phyloP scores from a whole-genome alignment of 2,113 vertebrate genomes.

The Xenus cinereus region DNA sequence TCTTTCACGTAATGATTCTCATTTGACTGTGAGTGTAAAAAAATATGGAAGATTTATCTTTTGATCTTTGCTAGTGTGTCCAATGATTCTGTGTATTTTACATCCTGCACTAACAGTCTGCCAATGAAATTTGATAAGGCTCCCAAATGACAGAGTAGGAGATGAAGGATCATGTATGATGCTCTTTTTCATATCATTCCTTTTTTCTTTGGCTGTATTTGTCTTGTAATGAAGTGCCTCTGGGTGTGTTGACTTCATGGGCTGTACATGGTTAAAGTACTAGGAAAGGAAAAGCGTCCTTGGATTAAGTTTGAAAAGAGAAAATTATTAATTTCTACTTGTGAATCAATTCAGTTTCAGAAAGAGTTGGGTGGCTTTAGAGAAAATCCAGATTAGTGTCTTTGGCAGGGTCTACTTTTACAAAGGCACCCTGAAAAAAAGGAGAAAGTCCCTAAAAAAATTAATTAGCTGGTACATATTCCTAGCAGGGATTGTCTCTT shows the following conservation, averaged over 20 bases:
- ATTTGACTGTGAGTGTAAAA: neutral
- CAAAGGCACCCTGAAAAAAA: neutral
- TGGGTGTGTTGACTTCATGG: neutral
- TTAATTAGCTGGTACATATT: conserved; percentile 13
- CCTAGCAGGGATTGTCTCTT: neutral
- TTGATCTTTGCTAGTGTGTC: neutral
- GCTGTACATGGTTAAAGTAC: neutral
- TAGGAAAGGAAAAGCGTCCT: neutral
- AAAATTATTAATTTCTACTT: neutral
- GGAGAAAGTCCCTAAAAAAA: conserved; percentile 12
- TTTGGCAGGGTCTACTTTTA: neutral
- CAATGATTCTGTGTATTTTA: neutral
- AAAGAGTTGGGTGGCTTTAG: neutral
- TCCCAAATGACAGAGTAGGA: neutral
- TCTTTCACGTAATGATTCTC: neutral
- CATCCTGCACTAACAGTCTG: neutral
- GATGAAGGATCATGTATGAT: neutral
- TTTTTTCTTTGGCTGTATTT: neutral
- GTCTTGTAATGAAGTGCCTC: neutral
- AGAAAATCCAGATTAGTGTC: conserved; percentile 3
- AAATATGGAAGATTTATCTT: neutral
- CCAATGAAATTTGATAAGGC: neutral
- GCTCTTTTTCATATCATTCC: neutral
- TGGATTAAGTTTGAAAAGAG: neutral
- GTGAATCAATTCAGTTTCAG: neutral